Base-by-base conservation (phyloP, 2,797 vertebrate genomes). In the Megaceryle alcyon region DNA sequence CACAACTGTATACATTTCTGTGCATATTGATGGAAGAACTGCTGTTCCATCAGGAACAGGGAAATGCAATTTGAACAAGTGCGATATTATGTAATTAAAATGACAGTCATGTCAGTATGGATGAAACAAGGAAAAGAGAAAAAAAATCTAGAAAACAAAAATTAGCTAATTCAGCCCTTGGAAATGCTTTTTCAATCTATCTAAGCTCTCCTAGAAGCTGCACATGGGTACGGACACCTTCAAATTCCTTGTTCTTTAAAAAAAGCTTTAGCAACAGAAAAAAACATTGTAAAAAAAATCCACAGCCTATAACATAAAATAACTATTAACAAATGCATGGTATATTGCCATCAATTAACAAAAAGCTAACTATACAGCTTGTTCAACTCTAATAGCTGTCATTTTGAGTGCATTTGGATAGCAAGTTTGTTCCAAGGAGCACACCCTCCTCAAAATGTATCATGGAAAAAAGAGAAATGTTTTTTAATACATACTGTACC, bases 31-130 rank as follows among this genome's bases (percentile, higher is more conserved):
- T 84, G 88, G 68, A 41, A 94, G 88, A 94, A 76, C 51, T 80
- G 85, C 48, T 86, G 44, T 79, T 92, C 77, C 59, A 82, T 60
- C 87, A 90, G 68, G 80, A 92, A 70, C 12, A 17, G 44, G 56
- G 31, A 94, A 96, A 78, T 53, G 79, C 39, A 86, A 35, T 54
- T 79, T 86, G 77, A 90, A 88, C 56, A 95, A 92, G 48, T 82
- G 73, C 66, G 78, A 37, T 83, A 91, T 94, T 72, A 72, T 70
- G 33, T 54, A 84, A 92, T 79, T 91, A 92, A 95, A 91, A 92
- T 76, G 56, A 54, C 54, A 79, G 78, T 86, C 28, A 23, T 66
- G 28, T 56, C 77, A 84, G 35, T 66, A 23, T 53, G 48, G 54
- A 86, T 82, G 81, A 75, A 69, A 88, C 10, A 65, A 29, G 77